Conservation (phyloP, 1,140 invertebrate genomes). For the Drosophila eugracilis region DNA sequence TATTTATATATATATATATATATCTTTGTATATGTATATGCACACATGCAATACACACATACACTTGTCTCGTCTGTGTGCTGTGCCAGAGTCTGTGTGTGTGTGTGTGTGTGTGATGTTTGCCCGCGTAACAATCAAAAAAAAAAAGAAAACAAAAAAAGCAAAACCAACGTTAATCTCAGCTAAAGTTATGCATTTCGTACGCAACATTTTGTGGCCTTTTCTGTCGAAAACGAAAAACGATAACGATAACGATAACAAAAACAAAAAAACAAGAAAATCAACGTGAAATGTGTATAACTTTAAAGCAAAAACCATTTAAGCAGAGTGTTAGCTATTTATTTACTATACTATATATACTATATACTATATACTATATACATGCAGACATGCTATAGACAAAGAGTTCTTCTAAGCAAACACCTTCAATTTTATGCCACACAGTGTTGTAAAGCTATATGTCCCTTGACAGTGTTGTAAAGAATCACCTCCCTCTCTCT, state of each 20-base stretch:
- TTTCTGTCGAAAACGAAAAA: conserved; percentile 58
- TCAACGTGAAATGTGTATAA: conserved; percentile 35
- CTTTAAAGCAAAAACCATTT: conserved; percentile 39
- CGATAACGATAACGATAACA: conserved; percentile 26
- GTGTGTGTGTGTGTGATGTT: conserved; percentile 22
- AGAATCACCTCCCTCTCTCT: neutral
- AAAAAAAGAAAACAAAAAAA: conserved; percentile 11
- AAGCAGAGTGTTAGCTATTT: conserved; percentile 52
- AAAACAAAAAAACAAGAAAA: no score
- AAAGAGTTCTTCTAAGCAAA: conserved; percentile 18
- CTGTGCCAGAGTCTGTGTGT: conserved; percentile 27
- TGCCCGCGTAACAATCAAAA: conserved; percentile 47
- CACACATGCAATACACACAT: conserved; percentile 26
- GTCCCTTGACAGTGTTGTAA: neutral
- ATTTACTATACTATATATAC: conserved; percentile 49
- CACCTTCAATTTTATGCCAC: neutral
- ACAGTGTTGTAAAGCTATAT: neutral
- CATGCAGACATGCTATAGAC: conserved; percentile 13
- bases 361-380: conserved; percentile 27
- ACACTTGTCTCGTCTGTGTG: conserved; percentile 17
- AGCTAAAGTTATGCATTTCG: conserved; percentile 63
- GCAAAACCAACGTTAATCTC: conserved; percentile 40
- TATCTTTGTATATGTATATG: conserved; percentile 40
- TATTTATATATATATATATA: conserved; percentile 22
- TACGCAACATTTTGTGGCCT: conserved; percentile 80